These are phyloP conservation scores for Virgularia gustaviana DNA, from an alignment of 92 coral and sea anemone species.

Conservation along the genomic window DNA sequence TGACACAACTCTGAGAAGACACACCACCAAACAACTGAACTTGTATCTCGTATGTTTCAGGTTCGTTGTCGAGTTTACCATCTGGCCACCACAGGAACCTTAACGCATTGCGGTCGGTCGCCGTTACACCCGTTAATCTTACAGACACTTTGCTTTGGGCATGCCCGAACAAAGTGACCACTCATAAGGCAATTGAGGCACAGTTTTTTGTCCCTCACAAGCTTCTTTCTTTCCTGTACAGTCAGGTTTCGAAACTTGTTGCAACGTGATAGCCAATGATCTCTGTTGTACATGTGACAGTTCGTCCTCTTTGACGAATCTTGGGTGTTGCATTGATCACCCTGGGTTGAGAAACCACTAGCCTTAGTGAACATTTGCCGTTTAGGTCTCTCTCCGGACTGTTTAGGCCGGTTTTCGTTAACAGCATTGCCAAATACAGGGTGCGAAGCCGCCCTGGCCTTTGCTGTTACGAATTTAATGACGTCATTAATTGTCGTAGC, in stretches of 20 bases:
- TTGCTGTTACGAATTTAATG: not conserved
- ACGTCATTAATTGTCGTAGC: conserved; percentile 38
- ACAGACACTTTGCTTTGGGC: conserved; percentile 30
- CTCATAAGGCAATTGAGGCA: conserved; percentile 27
- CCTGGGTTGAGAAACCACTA: conserved; percentile 18
- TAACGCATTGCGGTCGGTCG: too few species aligned
- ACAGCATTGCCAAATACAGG: not conserved
- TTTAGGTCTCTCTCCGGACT: too few species aligned
- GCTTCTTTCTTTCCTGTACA: conserved; percentile 25
- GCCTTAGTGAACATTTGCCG: too few species aligned
- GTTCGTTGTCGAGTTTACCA: too few species aligned
- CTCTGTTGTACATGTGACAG: conserved; percentile 10
- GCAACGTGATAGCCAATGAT: conserved; percentile 32
- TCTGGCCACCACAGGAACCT: too few species aligned
- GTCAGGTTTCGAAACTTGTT: conserved; percentile 7
- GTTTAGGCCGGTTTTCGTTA: not conserved
- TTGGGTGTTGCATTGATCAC: not conserved
- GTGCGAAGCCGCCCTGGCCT: not conserved
- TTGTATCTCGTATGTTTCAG: too few species aligned
- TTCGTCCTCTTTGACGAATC: not conserved
- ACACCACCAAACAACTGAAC: too few species aligned
- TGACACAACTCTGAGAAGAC: too few species aligned
- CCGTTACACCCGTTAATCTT: conserved; percentile 21
- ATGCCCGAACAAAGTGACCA: conserved; percentile 15
- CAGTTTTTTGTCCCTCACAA: conserved; percentile 30